Evolutionary conservation across 2,888 invertebrate species (phyloP), one percentile per base, ranked within the genome.

Genomic region (Drosophila mettleri): DNA sequence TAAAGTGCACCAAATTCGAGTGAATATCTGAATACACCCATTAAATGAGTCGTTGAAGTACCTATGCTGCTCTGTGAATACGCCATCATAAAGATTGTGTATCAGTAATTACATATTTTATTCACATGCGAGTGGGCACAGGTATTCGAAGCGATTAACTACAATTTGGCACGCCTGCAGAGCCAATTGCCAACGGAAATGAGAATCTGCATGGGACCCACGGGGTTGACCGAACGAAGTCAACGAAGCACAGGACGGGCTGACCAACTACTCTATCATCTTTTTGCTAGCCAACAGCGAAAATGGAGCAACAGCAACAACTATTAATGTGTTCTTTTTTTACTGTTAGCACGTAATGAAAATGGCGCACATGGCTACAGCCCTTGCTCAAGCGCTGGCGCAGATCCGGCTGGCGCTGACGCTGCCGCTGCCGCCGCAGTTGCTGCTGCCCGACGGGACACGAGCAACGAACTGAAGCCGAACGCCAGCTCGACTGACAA

Each of bases 381-480:
- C 45, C 18, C 18, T 27, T 18, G 67, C 36, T 55, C 33, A 38
- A 49, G 55, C 54, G 73, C 57, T 45, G 48, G n/a, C 36, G 10
- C 41, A 20, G 45, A 29, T 45, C 48, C 36, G 22, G 34, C 39
- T n/a, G 53, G 48, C 29, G 68, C 31, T 51, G 65, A 24, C 41
- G 58, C 64, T 68, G 75, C 65, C 65, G 60, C 33, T n/a, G n/a
- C n/a, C n/a, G n/a, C n/a, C n/a, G n/a, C n/a, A n/a, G n/a, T n/a
- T n/a, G 58, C 64, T 68, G 75, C 65, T 67, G 60, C 33, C 69
- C 74, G 74, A 74, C 34, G 57, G 48, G 53, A 60, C 63, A 74
- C 89, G 89, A 74, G 67, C 72, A 57, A 51, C 69, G 39, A 66
- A 88, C 86, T 86, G 86, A 89, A 73, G 74, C 84, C 85, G 89